Conservation (phyloP, 2,888 invertebrate species). For the Ariolimax columbianus region DNA sequence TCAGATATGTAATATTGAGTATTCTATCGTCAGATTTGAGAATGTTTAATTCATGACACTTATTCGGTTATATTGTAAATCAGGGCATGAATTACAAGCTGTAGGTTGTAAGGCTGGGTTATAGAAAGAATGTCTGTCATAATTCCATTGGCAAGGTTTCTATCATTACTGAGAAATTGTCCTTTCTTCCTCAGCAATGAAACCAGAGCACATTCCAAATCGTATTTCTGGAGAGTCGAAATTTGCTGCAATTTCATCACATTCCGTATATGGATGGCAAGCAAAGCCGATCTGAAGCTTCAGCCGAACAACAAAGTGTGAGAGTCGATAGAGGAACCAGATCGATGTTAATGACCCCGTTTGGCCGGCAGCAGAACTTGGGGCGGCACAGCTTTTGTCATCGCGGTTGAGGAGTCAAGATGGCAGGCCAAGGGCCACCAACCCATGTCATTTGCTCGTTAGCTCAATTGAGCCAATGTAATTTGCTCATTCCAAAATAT, state of each 20-base stretch:
- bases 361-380: not conserved
- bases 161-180: too few relatives aligned
- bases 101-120: too few relatives aligned
- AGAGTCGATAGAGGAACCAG: not conserved
- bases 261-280: constrained; percentile 16
- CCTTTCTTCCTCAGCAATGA: too few relatives aligned
- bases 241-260: constrained; percentile 38
- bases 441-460: constrained; percentile 55
- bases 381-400: not conserved
- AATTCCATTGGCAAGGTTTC: too few relatives aligned
- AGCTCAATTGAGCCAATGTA: constrained; percentile 58
- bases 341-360: not conserved
- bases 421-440: constrained; percentile 30
- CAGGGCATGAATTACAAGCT: too few relatives aligned
- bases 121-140: too few relatives aligned
- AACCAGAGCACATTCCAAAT: too few relatives aligned
- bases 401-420: constrained; percentile 10
- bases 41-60: too few relatives aligned
- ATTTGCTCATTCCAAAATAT: constrained; percentile 58
- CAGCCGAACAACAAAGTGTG: constrained; percentile 12
- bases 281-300: constrained; percentile 3
- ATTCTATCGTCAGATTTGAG: too few relatives aligned
- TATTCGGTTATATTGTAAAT: too few relatives aligned
- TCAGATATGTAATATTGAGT: too few relatives aligned
- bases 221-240: not conserved